Conservation (phyloP, 2,888 invertebrate species). For the Stenurella melanura region DNA sequence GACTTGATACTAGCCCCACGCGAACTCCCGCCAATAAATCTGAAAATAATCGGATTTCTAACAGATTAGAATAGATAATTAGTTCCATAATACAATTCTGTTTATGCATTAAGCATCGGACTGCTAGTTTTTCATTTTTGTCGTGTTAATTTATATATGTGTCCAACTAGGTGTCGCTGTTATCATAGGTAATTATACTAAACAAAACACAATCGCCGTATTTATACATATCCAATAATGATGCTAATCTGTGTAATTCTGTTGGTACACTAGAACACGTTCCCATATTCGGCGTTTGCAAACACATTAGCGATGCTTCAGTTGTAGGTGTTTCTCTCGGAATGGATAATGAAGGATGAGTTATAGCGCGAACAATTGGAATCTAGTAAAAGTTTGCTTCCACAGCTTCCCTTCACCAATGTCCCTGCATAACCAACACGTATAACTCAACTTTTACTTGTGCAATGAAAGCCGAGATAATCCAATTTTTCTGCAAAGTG, state of each 20-base stretch:
- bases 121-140: too few species aligned
- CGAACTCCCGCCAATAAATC: too few species aligned
- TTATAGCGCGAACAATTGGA: slow-evolving; percentile 23
- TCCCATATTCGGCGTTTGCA: slow-evolving; percentile 26
- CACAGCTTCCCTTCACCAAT: background rate
- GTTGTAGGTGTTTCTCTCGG: slow-evolving; percentile 27
- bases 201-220: slow-evolving; percentile 19
- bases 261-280: slow-evolving; percentile 18
- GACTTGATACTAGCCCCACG: too few species aligned
- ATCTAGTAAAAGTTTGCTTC: slow-evolving; percentile 9
- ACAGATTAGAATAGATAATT: too few species aligned
- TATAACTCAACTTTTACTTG: background rate
- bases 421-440: background rate
- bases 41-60: too few species aligned
- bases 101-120: too few species aligned
- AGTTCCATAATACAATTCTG: too few species aligned
- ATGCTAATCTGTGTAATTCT: slow-evolving; percentile 32
- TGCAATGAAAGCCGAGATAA: background rate
- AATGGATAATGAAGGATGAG: slow-evolving; percentile 18
- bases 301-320: slow-evolving; percentile 35
- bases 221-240: slow-evolving; percentile 40
- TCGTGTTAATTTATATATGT: too few species aligned
- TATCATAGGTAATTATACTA: slow-evolving; percentile 29
- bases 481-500: background rate
- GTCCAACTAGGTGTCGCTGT: slow-evolving; percentile 5